A percentile compares a stretch with the other conserved stretches of the same genome.
Evolutionary conservation across 2,113 vertebrate genomes (phyloP).

Genomic region (Vanacampus margaritifer): DNA sequence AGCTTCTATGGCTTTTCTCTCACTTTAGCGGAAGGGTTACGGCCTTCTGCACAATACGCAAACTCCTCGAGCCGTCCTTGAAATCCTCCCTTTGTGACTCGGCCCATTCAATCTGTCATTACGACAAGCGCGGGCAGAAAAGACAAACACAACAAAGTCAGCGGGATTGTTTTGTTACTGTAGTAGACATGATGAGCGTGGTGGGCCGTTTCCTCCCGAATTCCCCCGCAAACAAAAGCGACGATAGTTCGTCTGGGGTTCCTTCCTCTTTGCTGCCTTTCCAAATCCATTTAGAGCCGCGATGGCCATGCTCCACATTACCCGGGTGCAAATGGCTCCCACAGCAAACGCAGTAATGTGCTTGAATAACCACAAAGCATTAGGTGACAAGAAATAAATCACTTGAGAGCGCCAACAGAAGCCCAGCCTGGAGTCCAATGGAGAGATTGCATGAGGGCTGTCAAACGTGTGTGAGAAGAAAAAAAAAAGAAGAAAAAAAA

Average conservation of each 20-base stretch:
- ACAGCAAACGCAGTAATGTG: slow-evolving; percentile 52
- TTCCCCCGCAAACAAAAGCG: slow-evolving; percentile 16
- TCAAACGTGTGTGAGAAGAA: not conserved
- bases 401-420: slow-evolving; percentile 48
- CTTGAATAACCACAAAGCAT: slow-evolving; percentile 60
- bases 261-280: slow-evolving; percentile 27
- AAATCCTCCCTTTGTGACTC: slow-evolving; percentile 28
- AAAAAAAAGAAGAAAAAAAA: not conserved
- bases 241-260: slow-evolving; percentile 27
- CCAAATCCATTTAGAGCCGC: slow-evolving; percentile 44
- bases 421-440: slow-evolving; percentile 17
- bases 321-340: slow-evolving; percentile 52
- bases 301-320: slow-evolving; percentile 46
- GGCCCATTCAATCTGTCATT: slow-evolving; percentile 29
- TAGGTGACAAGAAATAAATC: slow-evolving; percentile 59
- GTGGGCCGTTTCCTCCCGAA: slow-evolving; percentile 12
- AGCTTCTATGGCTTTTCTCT: not conserved
- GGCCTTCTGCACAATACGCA: slow-evolving; percentile 27
- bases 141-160: slow-evolving; percentile 24
- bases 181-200: slow-evolving; percentile 17
- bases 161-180: slow-evolving; percentile 38
- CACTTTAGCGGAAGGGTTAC: slow-evolving; percentile 26
- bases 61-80: slow-evolving; percentile 42
- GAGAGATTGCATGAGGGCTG: slow-evolving; percentile 33
- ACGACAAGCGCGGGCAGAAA: slow-evolving; percentile 8